Percentiles rank a stretch among this genome's conserved stretches.
Conservation (phyloP, 2,113 vertebrate species). For the Scartelaos histophorus region DNA sequence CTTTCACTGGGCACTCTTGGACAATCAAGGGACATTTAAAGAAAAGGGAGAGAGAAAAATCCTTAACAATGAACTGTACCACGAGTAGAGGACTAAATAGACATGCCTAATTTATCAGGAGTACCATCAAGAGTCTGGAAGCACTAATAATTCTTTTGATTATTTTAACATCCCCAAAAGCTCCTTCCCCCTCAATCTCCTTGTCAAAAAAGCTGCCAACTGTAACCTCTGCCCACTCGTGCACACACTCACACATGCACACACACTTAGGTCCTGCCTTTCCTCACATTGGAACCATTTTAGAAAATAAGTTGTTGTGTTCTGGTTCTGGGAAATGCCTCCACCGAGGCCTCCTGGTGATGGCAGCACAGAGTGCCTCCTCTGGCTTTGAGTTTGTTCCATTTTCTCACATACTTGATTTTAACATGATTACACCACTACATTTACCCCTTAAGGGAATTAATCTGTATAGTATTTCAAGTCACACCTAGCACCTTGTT, state of each 20-base stretch:
- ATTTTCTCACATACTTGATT: conserved; percentile 16
- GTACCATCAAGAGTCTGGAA: conserved; percentile 32
- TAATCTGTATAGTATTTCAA: conserved; percentile 37
- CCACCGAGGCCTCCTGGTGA: conserved; percentile 66
- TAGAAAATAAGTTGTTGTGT: conserved; percentile 60
- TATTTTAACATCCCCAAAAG: conserved; percentile 42
- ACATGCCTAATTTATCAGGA: conserved; percentile 12
- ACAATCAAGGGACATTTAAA: conserved; percentile 41
- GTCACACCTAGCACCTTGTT: conserved; percentile 1
- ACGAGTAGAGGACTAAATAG: background rate
- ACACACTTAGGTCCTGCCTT: conserved; percentile 54
- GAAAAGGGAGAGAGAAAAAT: conserved; percentile 4
- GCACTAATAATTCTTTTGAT: conserved; percentile 38
- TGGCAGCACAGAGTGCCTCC: conserved; percentile 62
- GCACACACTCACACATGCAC: conserved; percentile 13
- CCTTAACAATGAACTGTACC: conserved; percentile 20
- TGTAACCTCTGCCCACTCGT: conserved; percentile 9
- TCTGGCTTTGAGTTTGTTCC: conserved; percentile 53
- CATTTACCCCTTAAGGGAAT: conserved; percentile 34
- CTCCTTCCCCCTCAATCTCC: conserved; percentile 51
- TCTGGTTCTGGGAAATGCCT: conserved; percentile 70
- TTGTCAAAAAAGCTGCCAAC: conserved; percentile 46
- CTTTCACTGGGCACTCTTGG: conserved; percentile 30
- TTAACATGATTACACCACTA: conserved; percentile 57
- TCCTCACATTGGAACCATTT: conserved; percentile 70